These are phyloP conservation scores for Hyperoplus immaculatus DNA, from an alignment of 2,797 vertebrate genomes.

Conservation along the genomic window DNA sequence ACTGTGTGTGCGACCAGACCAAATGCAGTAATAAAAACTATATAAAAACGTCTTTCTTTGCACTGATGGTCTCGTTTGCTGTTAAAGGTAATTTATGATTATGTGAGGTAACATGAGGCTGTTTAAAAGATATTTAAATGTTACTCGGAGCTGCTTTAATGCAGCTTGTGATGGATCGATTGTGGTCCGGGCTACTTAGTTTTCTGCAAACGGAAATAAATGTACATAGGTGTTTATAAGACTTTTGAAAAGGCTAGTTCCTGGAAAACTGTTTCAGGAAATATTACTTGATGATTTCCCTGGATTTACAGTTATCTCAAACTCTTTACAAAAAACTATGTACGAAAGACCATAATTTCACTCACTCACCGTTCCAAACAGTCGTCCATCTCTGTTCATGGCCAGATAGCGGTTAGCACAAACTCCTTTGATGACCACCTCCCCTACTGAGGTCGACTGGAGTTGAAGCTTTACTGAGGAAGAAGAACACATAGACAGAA, in stretches of 20 bases:
- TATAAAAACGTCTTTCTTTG: no score
- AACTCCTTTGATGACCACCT: constrained; percentile 96
- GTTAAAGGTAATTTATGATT: no score
- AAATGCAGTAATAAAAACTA: no score
- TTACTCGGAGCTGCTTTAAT: no score
- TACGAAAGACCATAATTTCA: neutral
- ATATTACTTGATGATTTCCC: neutral
- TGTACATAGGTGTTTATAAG: neutral
- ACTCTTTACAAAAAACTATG: neutral
- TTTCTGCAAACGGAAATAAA: neutral
- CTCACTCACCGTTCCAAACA: constrained; percentile 92
- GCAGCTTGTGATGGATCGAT: no score
- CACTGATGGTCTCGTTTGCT: no score
- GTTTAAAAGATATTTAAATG: no score
- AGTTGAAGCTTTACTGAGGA: constrained; percentile 94
- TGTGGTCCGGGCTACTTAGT: neutral
- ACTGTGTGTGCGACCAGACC: no score
- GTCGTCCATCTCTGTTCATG: constrained; percentile 95
- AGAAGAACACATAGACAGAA: constrained; percentile 17
- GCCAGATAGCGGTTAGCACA: constrained; percentile 95
- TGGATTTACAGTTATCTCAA: neutral
- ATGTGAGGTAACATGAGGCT: no score
- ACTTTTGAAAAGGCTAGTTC: neutral
- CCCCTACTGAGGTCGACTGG: constrained; percentile 95
- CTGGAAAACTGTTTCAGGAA: constrained; percentile 1